Conservation (phyloP, 2,888 invertebrate genomes). For the Zele albiditarsus region DNA sequence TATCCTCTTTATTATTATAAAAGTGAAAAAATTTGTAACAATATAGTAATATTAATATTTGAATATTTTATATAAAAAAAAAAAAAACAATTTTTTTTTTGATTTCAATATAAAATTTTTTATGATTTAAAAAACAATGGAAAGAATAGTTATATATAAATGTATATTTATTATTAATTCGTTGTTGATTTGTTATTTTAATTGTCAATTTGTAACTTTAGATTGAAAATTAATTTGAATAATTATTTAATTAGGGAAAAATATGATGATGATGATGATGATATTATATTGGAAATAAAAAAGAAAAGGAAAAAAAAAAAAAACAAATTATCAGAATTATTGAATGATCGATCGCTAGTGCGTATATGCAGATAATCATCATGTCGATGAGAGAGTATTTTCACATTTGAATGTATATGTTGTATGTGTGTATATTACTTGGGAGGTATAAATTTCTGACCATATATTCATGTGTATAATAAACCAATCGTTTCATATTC, state of each 20-base stretch:
- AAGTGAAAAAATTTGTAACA: too few species aligned
- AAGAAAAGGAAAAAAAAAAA: background rate
- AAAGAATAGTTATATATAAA: too few species aligned
- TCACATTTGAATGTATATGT: conserved; percentile 1
- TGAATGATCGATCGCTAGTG: conserved; percentile 14
- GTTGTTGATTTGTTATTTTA: background rate
- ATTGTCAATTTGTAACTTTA: background rate
- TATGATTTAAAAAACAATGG: too few species aligned
- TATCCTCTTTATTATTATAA: too few species aligned
- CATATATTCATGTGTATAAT: background rate
- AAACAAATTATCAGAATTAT: background rate
- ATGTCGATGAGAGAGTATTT: background rate
- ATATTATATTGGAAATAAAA: background rate
- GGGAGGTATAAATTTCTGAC: conserved; percentile 1
- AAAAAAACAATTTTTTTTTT: too few species aligned
- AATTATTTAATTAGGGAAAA: background rate
- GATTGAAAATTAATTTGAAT: background rate
- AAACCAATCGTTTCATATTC: conserved; percentile 29
- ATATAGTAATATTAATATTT: too few species aligned
- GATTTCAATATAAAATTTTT: too few species aligned
- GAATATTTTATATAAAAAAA: too few species aligned
- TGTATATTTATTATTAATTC: background rate
- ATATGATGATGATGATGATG: background rate
- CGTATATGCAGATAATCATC: background rate
- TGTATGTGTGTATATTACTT: background rate